Conservation (phyloP, 2,888 invertebrate genomes). For the Phoronis australis region DNA sequence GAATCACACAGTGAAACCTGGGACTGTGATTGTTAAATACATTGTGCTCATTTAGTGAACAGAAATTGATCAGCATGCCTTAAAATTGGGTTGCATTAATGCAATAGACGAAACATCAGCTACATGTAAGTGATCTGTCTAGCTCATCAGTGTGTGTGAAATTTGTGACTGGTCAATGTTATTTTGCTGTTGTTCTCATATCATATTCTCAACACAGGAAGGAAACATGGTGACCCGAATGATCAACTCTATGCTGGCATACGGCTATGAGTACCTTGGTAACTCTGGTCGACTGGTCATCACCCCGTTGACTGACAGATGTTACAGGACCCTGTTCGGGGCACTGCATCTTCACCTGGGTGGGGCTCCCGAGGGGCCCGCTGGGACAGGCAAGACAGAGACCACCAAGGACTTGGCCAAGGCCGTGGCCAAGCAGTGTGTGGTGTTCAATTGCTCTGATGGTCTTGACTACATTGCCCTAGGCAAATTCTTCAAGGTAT, state of each 20-base stretch:
- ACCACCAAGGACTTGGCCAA: constrained; percentile 56
- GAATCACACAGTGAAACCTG: too few relatives aligned
- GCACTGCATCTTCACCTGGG: constrained; percentile 55
- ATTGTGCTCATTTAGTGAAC: too few relatives aligned
- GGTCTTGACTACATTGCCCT: constrained; percentile 55
- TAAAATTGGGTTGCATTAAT: too few relatives aligned
- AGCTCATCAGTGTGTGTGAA: too few relatives aligned
- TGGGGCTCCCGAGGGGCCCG: constrained; percentile 56
- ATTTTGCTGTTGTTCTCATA: neutral
- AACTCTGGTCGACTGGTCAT: constrained; percentile 55
- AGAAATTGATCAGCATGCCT: too few relatives aligned
- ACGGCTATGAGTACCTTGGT: constrained; percentile 56
- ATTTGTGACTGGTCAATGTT: neutral
- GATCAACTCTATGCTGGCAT: constrained; percentile 55
- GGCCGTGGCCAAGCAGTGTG: constrained; percentile 56
- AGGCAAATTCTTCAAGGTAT: constrained; percentile 56
- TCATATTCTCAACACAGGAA: constrained; percentile 33
- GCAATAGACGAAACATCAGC: too few relatives aligned
- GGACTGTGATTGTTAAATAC: too few relatives aligned
- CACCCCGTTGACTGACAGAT: constrained; percentile 56
- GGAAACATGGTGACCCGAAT: constrained; percentile 53
- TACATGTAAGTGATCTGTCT: too few relatives aligned
- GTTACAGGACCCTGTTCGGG: constrained; percentile 55
- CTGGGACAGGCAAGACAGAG: constrained; percentile 56
- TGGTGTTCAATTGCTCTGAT: constrained; percentile 58